Evolutionary conservation across 2,797 vertebrate species (phyloP).

Genomic region (Muscicapa striata): DNA sequence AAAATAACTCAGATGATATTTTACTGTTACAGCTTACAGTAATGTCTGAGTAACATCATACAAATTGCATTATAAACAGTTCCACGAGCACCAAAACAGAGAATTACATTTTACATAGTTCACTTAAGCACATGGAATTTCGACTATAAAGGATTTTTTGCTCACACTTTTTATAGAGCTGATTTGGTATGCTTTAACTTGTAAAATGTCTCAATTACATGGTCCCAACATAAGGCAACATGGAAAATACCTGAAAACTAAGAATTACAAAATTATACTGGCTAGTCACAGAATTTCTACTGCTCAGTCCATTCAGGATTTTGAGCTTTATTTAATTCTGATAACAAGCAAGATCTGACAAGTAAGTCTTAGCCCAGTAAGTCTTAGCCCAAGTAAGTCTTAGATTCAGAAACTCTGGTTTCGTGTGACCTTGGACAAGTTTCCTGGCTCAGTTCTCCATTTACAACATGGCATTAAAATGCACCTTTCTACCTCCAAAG

Average conservation of each 20-base stretch:
- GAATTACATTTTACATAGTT: conserved; percentile 12
- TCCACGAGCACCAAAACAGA: background rate
- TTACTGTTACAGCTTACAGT: conserved; percentile 15
- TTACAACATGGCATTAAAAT: background rate
- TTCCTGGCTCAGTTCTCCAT: background rate
- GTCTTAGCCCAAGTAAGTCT: background rate
- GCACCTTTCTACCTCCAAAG: background rate
- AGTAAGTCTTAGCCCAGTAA: background rate
- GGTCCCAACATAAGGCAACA: background rate
- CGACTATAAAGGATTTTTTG: background rate
- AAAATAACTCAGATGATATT: background rate
- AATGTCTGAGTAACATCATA: background rate
- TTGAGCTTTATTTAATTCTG: background rate
- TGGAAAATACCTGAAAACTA: background rate
- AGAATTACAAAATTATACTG: background rate
- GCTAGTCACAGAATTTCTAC: background rate
- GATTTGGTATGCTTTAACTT: background rate
- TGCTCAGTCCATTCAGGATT: background rate
- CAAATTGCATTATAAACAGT: background rate
- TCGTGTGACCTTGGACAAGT: background rate
- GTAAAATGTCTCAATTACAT: background rate
- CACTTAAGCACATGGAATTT: background rate
- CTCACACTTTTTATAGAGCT: background rate
- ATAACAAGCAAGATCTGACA: background rate
- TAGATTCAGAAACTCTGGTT: conserved; percentile 5